Evolutionary conservation across 2,797 vertebrate species (phyloP).

Genomic region (Hipposideros larvatus): DNA sequence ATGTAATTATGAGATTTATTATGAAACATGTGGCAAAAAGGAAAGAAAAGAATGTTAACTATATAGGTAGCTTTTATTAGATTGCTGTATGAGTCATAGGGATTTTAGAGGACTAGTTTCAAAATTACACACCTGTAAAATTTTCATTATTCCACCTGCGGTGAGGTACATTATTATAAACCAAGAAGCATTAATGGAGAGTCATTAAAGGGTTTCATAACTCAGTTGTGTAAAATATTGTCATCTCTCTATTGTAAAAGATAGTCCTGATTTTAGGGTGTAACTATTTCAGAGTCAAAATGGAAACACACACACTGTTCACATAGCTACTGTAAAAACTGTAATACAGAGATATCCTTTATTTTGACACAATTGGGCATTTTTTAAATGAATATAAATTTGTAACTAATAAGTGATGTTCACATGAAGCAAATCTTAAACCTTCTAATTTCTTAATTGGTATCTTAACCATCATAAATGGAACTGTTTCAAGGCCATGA

Average conservation of each 20-base stretch:
- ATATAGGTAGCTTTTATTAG: slow-evolving; percentile 90
- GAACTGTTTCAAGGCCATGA: slow-evolving; percentile 80
- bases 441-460: slow-evolving; percentile 77
- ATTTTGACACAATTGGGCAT: slow-evolving; percentile 82
- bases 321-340: slow-evolving; percentile 80
- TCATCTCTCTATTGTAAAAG: slow-evolving; percentile 83
- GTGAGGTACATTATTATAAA: slow-evolving; percentile 85
- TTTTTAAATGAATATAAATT: slow-evolving; percentile 82
- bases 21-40: slow-evolving; percentile 87
- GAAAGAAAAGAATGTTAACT: slow-evolving; percentile 85
- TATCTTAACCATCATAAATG: slow-evolving; percentile 80
- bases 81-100: slow-evolving; percentile 87
- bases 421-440: slow-evolving; percentile 83
- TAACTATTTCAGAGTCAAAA: slow-evolving; percentile 78
- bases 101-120: slow-evolving; percentile 87
- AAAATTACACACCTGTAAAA: slow-evolving; percentile 88
- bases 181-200: slow-evolving; percentile 83
- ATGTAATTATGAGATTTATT: slow-evolving; percentile 76
- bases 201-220: slow-evolving; percentile 84
- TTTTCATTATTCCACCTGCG: slow-evolving; percentile 85
- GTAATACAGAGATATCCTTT: slow-evolving; percentile 80
- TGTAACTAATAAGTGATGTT: slow-evolving; percentile 73
- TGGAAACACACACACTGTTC: slow-evolving; percentile 84
- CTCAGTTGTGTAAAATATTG: slow-evolving; percentile 85
- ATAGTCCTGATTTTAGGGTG: slow-evolving; percentile 76